phyloP scores from a whole-genome alignment of 64 coral and sea anemone species.

The Pocillopora damicornis region DNA sequence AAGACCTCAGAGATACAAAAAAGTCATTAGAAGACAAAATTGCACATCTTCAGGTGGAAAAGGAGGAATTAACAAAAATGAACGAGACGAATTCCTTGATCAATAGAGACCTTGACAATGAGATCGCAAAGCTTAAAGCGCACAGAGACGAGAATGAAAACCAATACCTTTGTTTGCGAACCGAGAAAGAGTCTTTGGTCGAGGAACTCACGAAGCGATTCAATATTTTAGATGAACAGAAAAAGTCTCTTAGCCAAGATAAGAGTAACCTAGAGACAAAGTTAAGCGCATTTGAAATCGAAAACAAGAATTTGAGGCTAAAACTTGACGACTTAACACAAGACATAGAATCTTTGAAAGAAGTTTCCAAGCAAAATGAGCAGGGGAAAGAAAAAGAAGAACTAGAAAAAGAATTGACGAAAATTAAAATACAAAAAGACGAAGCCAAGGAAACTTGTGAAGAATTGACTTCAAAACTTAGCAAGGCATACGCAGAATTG shows the following conservation, averaged over 20 bases:
- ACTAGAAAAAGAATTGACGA: slow-evolving; percentile 52
- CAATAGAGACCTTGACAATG: slow-evolving; percentile 61
- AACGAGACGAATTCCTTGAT: not conserved
- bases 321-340: slow-evolving; percentile 26
- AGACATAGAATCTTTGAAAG: slow-evolving; percentile 40
- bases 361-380: slow-evolving; percentile 15
- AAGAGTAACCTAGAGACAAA: slow-evolving; percentile 52
- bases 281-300: slow-evolving; percentile 35
- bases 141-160: slow-evolving; percentile 47
- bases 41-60: not conserved
- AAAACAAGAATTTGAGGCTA: slow-evolving; percentile 26
- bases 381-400: slow-evolving; percentile 47
- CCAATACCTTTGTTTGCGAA: slow-evolving; percentile 39
- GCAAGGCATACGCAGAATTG: slow-evolving; percentile 64
- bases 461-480: slow-evolving; percentile 80
- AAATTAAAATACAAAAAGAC: slow-evolving; percentile 62
- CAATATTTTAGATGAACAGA: slow-evolving; percentile 49
- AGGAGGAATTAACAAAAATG: slow-evolving; percentile 4
- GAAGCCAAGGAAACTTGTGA: slow-evolving; percentile 71
- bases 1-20: slow-evolving; percentile 22
- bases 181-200: slow-evolving; percentile 67
- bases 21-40: slow-evolving; percentile 10
- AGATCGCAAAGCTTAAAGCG: slow-evolving; percentile 39
- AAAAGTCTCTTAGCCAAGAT: slow-evolving; percentile 22
- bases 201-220: slow-evolving; percentile 58